Evolutionary conservation across 1,140 invertebrate species (phyloP).

Genomic region (Orius insidiosus): DNA sequence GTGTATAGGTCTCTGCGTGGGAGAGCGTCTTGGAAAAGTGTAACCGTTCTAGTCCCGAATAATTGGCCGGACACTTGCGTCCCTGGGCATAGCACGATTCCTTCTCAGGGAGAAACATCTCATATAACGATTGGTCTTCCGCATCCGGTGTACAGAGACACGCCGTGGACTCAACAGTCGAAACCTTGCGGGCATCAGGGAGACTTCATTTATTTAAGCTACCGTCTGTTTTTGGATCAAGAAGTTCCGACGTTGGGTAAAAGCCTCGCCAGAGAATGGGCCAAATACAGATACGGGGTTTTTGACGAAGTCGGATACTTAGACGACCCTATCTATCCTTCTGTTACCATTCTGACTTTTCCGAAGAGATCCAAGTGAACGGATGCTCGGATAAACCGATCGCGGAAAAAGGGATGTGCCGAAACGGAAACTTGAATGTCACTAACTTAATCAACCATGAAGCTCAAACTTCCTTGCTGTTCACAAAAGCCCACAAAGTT

Average conservation of each 20-base stretch:
- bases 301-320: slow-evolving; percentile 46
- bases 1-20: slow-evolving; percentile 34
- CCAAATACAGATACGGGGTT: slow-evolving; percentile 48
- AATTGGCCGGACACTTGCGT: slow-evolving; percentile 34
- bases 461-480: slow-evolving; percentile 36
- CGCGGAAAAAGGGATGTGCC: slow-evolving; percentile 28
- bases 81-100: slow-evolving; percentile 22
- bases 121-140: slow-evolving; percentile 29
- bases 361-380: slow-evolving; percentile 23
- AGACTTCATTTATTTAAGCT: slow-evolving; percentile 37
- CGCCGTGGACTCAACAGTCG: slow-evolving; percentile 38
- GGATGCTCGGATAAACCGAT: slow-evolving; percentile 32
- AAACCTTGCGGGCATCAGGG: slow-evolving; percentile 36
- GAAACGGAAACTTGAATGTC: slow-evolving; percentile 22
- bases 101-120: slow-evolving; percentile 26
- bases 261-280: slow-evolving; percentile 41
- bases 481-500: slow-evolving; percentile 28
- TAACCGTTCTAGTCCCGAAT: slow-evolving; percentile 34
- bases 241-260: slow-evolving; percentile 22
- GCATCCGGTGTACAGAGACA: slow-evolving; percentile 32
- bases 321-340: slow-evolving; percentile 38
- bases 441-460: slow-evolving; percentile 27
- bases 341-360: slow-evolving; percentile 29
- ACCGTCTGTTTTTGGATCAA: slow-evolving; percentile 22
- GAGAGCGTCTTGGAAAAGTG: slow-evolving; percentile 30